phyloP scores from a whole-genome alignment of 35 echinoderm and acorn worm genomes.

The Heliocidaris erythrogramma region DNA sequence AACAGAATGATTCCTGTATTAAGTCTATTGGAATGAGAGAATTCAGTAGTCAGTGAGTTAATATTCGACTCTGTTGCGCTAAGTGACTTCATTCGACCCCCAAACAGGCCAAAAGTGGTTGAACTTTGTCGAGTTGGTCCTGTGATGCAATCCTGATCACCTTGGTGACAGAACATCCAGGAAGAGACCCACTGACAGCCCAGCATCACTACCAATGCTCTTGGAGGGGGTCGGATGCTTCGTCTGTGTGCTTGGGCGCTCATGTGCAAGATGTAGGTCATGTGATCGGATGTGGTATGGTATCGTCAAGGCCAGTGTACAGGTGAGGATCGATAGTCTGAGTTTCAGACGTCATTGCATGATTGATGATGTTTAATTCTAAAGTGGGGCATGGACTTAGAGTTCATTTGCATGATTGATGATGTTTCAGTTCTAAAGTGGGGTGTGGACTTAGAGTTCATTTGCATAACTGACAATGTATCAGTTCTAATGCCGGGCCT shows the following conservation, averaged over 20 bases:
- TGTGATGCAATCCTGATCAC: not conserved
- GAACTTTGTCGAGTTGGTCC: not conserved
- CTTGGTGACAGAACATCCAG: not conserved
- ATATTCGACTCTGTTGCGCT: not conserved
- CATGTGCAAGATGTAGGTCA: slow-evolving; percentile 9
- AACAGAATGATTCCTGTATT: too few relatives aligned
- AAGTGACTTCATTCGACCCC: not conserved
- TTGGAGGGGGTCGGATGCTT: not conserved
- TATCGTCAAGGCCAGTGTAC: not conserved
- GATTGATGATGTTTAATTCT: not conserved
- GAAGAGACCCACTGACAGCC: not conserved
- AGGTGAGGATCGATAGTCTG: not conserved
- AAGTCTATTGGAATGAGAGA: too few relatives aligned
- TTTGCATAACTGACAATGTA: too few relatives aligned
- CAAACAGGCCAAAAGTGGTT: not conserved
- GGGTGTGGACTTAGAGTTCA: too few relatives aligned
- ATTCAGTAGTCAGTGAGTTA: too few relatives aligned
- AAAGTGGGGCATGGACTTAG: not conserved
- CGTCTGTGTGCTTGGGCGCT: not conserved
- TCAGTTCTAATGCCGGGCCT: too few relatives aligned
- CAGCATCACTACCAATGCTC: not conserved
- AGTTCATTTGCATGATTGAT: too few relatives aligned
- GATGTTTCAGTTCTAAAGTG: too few relatives aligned
- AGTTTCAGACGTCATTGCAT: not conserved
- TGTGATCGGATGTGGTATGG: slow-evolving; percentile 7